Evolutionary conservation across 2,113 vertebrate species (phyloP), one percentile per base, ranked within the genome.

Genomic region (Pachyramphus minor): DNA sequence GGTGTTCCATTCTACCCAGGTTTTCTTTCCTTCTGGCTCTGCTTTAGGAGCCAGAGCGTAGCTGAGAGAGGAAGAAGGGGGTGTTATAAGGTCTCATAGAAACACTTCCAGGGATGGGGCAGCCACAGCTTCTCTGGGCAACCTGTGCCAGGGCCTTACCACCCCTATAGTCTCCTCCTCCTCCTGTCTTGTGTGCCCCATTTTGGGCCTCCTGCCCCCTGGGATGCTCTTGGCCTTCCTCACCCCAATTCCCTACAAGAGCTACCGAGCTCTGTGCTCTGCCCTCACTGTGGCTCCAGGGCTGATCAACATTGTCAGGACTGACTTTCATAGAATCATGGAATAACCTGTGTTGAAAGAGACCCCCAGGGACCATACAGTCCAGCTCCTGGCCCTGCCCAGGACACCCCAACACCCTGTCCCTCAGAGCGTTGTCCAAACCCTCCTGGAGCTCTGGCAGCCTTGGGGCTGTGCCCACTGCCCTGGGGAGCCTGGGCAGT

Each of bases 241-340:
- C 64, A 16, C 52, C 5, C 8, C 58, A 30, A 19, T 7, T 42
- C 27, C 45, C 33, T 27, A 0, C 35, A 2, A 2, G 2, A 44
- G n/a, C 39, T 85, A 58, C 76, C 15, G 55, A 42, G 13, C 37
- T 2, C 33, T 7, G n/a, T 55, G 27, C 56, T 44, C 39, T 33
- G 60, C 47, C 27, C 31, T 66, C 3, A 0, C 82, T 4, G 0
- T 2, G 56, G 19, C 52, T 39, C 44, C 5, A 15, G 25, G 35
- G 21, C 39, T 3, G 8, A 14, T 23, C 1, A 5, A 6, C 22
- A 1, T 9, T 33, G 33, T 45, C 87, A 42, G 42, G 10, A 14
- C 20, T 55, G 78, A 66, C 33, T 87, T 58, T 23, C 60, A 42
- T 30, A 19, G 37, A 62, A 62, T 41, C 25, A 8, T 62, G 25